Evolutionary conservation across 2,888 invertebrate genomes (phyloP).

Genomic region (Linyphia triangularis): DNA sequence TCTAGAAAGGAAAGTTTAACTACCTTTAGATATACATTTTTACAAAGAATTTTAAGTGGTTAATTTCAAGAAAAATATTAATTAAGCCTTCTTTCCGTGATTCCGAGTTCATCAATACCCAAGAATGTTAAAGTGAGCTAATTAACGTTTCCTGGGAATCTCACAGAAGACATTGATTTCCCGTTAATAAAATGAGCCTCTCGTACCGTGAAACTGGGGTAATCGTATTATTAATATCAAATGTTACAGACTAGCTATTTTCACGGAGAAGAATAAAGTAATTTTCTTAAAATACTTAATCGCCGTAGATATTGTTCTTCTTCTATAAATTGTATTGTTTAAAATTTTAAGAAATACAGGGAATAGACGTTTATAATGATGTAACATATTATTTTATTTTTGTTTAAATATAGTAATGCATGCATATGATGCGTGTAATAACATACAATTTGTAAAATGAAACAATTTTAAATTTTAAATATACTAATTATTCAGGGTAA

Average conservation of each 20-base stretch:
- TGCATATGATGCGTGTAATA: too few species aligned
- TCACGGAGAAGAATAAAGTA: slow-evolving; percentile 3
- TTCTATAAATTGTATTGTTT: too few species aligned
- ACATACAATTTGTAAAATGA: too few species aligned
- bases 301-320: too few species aligned
- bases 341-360: too few species aligned
- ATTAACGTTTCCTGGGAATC: slow-evolving; percentile 34
- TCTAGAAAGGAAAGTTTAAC: neutral
- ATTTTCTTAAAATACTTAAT: too few species aligned
- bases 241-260: slow-evolving; percentile 6
- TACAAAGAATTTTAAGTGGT: neutral
- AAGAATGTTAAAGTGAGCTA: slow-evolving; percentile 21
- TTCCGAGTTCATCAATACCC: slow-evolving; percentile 25
- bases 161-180: slow-evolving; percentile 23
- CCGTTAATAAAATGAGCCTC: slow-evolving; percentile 29
- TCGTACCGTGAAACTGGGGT: neutral
- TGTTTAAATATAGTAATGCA: too few species aligned
- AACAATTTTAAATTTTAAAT: too few species aligned
- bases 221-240: slow-evolving; percentile 25
- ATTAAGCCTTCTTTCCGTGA: slow-evolving; percentile 13
- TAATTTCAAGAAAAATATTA: slow-evolving; percentile 19
- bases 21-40: neutral
- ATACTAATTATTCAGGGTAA: too few species aligned
- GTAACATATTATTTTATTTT: too few species aligned
- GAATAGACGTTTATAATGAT: too few species aligned